Evolutionary conservation across 2,888 invertebrate species (phyloP).

Genomic region (Andrena praecox): DNA sequence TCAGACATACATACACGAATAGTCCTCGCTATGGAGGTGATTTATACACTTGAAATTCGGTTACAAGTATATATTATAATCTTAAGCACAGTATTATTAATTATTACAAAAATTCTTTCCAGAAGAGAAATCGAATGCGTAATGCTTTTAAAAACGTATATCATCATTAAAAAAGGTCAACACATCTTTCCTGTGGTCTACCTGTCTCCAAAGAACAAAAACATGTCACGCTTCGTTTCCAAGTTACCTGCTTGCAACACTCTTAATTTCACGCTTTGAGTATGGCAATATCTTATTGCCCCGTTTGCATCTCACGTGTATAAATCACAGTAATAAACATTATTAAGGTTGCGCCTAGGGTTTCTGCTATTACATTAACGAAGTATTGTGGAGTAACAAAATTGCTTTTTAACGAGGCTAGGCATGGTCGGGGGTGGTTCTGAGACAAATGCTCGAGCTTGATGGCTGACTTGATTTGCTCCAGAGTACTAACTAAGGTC

Average conservation of each 20-base stretch:
- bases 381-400: background rate
- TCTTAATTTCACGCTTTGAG: background rate
- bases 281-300: background rate
- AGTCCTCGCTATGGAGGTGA: background rate
- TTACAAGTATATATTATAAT: background rate
- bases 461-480: background rate
- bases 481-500: background rate
- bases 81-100: too few relatives aligned
- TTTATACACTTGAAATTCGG: background rate
- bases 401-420: background rate
- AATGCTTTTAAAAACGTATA: too few relatives aligned
- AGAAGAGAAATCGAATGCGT: too few relatives aligned
- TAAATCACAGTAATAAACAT: background rate
- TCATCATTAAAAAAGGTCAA: too few relatives aligned
- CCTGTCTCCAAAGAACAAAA: background rate
- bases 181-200: background rate
- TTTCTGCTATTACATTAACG: conserved; percentile 2
- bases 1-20: background rate
- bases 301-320: background rate
- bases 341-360: background rate
- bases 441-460: background rate
- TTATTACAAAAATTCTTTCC: too few relatives aligned
- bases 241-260: background rate
- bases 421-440: background rate
- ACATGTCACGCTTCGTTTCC: too few relatives aligned